These are phyloP conservation scores for Notarius quadriscutis DNA, from an alignment of 2,113 vertebrate genomes.

Conservation along the genomic window DNA sequence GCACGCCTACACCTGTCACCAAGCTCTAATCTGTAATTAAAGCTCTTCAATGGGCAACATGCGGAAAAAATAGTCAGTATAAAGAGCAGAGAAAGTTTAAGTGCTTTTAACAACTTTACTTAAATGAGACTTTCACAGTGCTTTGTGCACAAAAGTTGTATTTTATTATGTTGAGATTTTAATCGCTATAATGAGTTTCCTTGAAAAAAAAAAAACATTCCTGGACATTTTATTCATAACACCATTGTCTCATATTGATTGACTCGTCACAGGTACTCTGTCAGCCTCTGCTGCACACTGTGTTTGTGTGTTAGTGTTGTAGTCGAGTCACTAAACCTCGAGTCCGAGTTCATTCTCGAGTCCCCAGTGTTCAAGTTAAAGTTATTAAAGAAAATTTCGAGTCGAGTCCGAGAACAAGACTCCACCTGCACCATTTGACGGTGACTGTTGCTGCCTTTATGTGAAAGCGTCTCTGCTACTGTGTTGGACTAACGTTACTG, in stretches of 20 bases:
- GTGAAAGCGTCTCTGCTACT: too few relatives aligned
- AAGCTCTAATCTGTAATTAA: constrained; percentile 40
- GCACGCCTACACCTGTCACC: constrained; percentile 26
- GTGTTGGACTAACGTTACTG: too few relatives aligned
- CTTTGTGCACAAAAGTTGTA: not conserved
- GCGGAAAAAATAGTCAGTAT: not conserved
- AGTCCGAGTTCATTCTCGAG: too few relatives aligned
- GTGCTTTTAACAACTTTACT: constrained; percentile 1
- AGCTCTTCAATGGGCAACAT: constrained; percentile 10
- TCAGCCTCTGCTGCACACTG: not conserved
- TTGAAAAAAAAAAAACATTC: not conserved
- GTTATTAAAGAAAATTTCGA: too few relatives aligned
- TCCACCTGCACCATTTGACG: too few relatives aligned
- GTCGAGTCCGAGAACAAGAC: too few relatives aligned
- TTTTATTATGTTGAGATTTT: constrained; percentile 2
- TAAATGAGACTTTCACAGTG: not conserved
- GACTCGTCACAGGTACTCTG: not conserved
- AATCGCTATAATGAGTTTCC: not conserved
- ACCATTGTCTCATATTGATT: not conserved
- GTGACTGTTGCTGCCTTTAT: too few relatives aligned
- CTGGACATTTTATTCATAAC: not conserved
- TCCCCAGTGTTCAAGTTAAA: too few relatives aligned
- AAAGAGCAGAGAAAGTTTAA: not conserved
- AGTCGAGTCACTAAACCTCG: too few relatives aligned
- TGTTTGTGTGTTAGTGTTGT: not conserved